phyloP scores from a whole-genome alignment of 92 coral and sea anemone species.

The Anthopleura xanthogrammica region DNA sequence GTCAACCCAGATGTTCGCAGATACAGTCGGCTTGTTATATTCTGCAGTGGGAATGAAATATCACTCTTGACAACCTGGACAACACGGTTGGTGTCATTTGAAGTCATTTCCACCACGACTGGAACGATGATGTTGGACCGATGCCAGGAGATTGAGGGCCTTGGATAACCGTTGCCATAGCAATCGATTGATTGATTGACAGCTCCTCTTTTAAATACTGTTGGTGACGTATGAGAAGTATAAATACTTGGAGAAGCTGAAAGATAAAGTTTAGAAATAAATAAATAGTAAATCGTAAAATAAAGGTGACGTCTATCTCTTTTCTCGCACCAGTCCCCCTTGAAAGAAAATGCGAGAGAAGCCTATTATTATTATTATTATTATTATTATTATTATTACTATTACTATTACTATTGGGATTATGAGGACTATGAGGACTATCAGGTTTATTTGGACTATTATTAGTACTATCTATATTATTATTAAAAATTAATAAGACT shows the following conservation, averaged over 20 bases:
- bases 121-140: slow-evolving; percentile 12
- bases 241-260: slow-evolving; percentile 40
- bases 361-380: neutral
- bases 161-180: slow-evolving; percentile 59
- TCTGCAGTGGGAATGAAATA: slow-evolving; percentile 25
- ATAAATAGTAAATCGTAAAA: too few species aligned
- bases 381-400: too few species aligned
- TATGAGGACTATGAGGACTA: too few species aligned
- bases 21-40: slow-evolving; percentile 55
- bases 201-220: slow-evolving; percentile 16
- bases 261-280: neutral
- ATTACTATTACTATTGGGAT: too few species aligned
- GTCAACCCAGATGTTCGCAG: slow-evolving; percentile 54
- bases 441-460: too few species aligned
- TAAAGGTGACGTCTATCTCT: neutral
- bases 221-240: slow-evolving; percentile 18
- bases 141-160: slow-evolving; percentile 48
- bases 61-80: slow-evolving; percentile 36
- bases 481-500: neutral
- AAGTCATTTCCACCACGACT: neutral
- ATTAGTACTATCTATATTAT: too few species aligned
- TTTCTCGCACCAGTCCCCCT: neutral
- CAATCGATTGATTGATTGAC: slow-evolving; percentile 40
- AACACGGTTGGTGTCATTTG: slow-evolving; percentile 17
- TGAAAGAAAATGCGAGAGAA: neutral